Evolutionary conservation across 1,140 invertebrate species (phyloP), one percentile per base, ranked within the genome.

Genomic region (Drosophila auraria): DNA sequence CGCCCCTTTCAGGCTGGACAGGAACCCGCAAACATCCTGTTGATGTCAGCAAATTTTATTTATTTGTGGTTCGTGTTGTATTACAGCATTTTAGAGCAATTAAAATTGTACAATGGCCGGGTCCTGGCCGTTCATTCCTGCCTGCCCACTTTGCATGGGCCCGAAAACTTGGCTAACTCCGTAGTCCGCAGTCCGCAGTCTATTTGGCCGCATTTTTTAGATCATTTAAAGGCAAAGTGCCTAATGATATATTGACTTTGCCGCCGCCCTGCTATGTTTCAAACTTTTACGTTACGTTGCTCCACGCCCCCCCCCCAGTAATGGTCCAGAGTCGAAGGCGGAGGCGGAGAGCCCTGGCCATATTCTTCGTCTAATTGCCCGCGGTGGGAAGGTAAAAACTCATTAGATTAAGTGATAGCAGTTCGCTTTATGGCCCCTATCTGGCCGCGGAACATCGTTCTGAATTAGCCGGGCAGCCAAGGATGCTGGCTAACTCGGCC

Each of bases 21-120:
- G 83, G 83, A 87, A 83, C 82, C 86, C 84, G 63, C 82, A 90
- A 87, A 86, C 84, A 91, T 90, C 86, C 86, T 90, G 82, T 89
- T 89, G 79, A 89, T 90, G 84, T 89, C 84, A 89, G 84, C 84
- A 89, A 90, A 89, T 89, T 89, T 89, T 89, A 90, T 89, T 89
- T 89, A 89, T 89, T 89, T 89, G 86, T 86, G 86, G 82, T 90
- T 89, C 86, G 82, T 89, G 86, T 89, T 89, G 68, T 91, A 90
- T 89, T 89, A 90, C 86, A 89, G 81, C 82, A 73, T 89, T 87
- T 87, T 87, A 87, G 86, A 87, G 84, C 84, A 87, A 87, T 87
- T 87, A 87, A 87, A 87, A 87, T 89, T 90, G 86, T 84, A 89
- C 84, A 86, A 90, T 89, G 79, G 61, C 64, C 63, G 42, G 54